Evolutionary conservation across 1,140 invertebrate genomes (phyloP), one percentile per base, ranked within the genome.

Genomic region (Hyles vespertilio): DNA sequence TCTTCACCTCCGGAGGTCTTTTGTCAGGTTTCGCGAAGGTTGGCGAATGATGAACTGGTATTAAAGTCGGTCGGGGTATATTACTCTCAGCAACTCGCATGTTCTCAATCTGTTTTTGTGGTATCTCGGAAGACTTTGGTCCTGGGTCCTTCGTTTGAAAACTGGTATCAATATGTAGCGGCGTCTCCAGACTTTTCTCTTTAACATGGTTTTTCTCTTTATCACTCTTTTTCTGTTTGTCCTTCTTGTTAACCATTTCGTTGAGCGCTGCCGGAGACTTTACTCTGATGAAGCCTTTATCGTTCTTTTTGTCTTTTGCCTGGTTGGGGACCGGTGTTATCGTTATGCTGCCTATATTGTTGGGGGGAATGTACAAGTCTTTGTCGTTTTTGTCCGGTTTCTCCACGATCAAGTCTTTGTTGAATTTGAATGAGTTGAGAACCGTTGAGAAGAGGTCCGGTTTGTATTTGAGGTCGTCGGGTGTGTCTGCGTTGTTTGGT

Each of bases 321-420:
- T 53, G 52, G 6, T 49, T 63, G 3, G 58, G 62, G 32, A 87
- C 81, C 6, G 84, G 79, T 6, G 84, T 87, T 56, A 87, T 87
- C 2, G 87, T 90, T 51, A 90, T 84, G 54, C 85, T 87, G 65
- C 87, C 84, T 12, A 87, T 84, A 58, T 72, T 87, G 51, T 81
- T 87, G 0, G 85, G 72, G 46, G 77, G 75, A 67, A 81, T 73
- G 75, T 82, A 81, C 11, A 72, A 22, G 45, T 77, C 69, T 5
- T 73, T 22, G 12, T 83, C 76, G 50, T 82, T 74, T 56, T 77
- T 81, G 6, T 79, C 77, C 0, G 69, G 53, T 64, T 78, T 82
- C 9, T 86, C 85, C 10, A 79, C 70, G 2, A 76, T 65, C 0
- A 77, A 32, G 36, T 85, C 81, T 57, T 87, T 86, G 45, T 62